These are phyloP conservation scores for Drosophila trichaetosa DNA, from an alignment of 2,888 invertebrate genomes.

Conservation along the genomic window DNA sequence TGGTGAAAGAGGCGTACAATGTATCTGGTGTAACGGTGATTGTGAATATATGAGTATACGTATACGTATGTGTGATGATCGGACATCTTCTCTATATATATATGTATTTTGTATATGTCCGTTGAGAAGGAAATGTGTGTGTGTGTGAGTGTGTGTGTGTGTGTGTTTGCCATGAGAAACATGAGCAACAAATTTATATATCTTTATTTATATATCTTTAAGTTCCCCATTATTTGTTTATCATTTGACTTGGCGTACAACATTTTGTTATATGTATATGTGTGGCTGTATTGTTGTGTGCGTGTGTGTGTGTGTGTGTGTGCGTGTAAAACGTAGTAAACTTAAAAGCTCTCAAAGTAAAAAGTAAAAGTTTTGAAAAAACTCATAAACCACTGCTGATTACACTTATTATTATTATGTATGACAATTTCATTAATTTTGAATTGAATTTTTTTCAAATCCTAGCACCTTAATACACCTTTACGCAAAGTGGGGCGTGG, in stretches of 20 bases:
- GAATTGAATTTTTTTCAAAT: constrained; percentile 5
- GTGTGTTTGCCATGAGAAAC: constrained; percentile 25
- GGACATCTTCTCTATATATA: constrained; percentile 27
- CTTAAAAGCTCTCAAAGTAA: constrained; percentile 66
- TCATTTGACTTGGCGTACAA: constrained; percentile 26
- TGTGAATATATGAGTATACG: constrained; percentile 47
- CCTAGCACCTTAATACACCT: constrained; percentile 74
- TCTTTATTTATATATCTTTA: constrained; percentile 35
- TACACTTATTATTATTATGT: constrained; percentile 58
- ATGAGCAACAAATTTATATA: constrained; percentile 42
- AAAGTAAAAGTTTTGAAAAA: constrained; percentile 51
- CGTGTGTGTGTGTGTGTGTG: constrained; percentile 33
- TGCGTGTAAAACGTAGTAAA: constrained; percentile 50
- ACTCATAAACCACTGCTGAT: constrained; percentile 63
- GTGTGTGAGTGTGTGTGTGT: background rate
- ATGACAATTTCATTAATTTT: constrained; percentile 12
- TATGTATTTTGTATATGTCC: constrained; percentile 30
- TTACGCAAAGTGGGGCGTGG: constrained; percentile 25
- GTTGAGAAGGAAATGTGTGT: constrained; percentile 36
- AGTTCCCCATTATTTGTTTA: constrained; percentile 25
- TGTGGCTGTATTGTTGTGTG: constrained; percentile 18
- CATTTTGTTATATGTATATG: constrained; percentile 37
- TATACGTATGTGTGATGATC: constrained; percentile 52
- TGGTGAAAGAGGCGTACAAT: constrained; percentile 65
- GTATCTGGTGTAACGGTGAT: constrained; percentile 53